These are phyloP conservation scores for Gallinago media DNA, from an alignment of 2,113 vertebrate species.

Conservation along the genomic window DNA sequence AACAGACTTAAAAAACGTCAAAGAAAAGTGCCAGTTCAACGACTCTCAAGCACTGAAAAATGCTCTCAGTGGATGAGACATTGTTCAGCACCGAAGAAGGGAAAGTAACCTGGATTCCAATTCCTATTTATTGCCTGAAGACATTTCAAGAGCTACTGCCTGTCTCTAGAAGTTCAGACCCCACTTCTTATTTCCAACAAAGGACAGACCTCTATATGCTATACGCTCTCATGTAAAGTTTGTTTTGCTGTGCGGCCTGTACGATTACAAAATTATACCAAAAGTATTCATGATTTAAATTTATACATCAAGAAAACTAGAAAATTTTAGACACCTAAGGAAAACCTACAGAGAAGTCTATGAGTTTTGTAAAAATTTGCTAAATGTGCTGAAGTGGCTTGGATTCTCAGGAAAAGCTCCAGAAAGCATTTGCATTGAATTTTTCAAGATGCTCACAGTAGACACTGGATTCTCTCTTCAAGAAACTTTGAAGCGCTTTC, in stretches of 20 bases:
- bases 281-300: background rate
- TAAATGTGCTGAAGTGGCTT: background rate
- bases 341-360: background rate
- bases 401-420: background rate
- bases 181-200: background rate
- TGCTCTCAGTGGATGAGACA: accelerated
- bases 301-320: background rate
- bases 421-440: background rate
- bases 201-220: background rate
- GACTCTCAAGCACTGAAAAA: background rate
- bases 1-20: background rate
- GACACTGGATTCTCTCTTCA: background rate
- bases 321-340: background rate
- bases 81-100: background rate
- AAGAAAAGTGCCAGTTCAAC: background rate
- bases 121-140: background rate
- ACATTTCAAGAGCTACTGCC: background rate
- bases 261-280: accelerated
- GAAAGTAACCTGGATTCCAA: slow-evolving; percentile 3
- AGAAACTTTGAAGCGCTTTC: background rate
- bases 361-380: background rate
- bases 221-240: background rate
- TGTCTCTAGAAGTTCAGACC: background rate
- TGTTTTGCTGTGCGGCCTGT: background rate
- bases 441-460: background rate